Base-by-base conservation (phyloP, 2,797 vertebrate species). In the Borostomias antarcticus region DNA sequence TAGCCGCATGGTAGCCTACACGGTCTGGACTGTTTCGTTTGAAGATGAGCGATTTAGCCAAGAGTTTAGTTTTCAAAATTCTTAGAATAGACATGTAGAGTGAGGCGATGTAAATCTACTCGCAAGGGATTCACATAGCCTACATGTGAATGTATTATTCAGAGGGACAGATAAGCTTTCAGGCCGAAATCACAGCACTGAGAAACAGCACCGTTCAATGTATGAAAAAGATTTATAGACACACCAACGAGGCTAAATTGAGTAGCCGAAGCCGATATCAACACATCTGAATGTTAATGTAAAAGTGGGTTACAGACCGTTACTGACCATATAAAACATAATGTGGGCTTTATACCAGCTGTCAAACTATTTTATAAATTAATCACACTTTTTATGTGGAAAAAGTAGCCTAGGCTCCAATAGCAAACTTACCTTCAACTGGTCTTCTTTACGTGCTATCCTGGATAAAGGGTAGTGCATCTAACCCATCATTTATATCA, bases 391-490 rank as follows among this genome's bases (percentile, higher is more conserved):
- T 48, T 29, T 56, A 10, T 56, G 28, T 2, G n/a, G 5, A 45
- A 45, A 43, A 9, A 28, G 6, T 43, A 8, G 35, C 4, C 13
- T 2, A 45, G n/a, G n/a, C n/a, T n/a, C 2, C n/a, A 28, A n/a
- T n/a, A 66, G 0, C 0, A 19, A 19, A 67, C 79, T 66, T 6
- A 85, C 86, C 72, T 73, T 69, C 45, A 5, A 57, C 3, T 4
- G 40, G 4, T 0, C 40, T 45, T 45, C 40, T 45, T 45, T 45
- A 45, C 17, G 40, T 45, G 15, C 13, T 17, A 45, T 45, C 40
- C 3, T 45, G 40, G 40, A 45, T 17, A 45, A n/a, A n/a, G n/a
- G 40, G 15, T n/a, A 7, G n/a, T 45, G 40, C 15, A 15, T 45
- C 40, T 45, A 45, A n/a, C 40, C 40, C 40, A 45, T 45, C n/a